Evolutionary conservation across 2,888 invertebrate genomes (phyloP).

Genomic region (Prosapia bicincta): DNA sequence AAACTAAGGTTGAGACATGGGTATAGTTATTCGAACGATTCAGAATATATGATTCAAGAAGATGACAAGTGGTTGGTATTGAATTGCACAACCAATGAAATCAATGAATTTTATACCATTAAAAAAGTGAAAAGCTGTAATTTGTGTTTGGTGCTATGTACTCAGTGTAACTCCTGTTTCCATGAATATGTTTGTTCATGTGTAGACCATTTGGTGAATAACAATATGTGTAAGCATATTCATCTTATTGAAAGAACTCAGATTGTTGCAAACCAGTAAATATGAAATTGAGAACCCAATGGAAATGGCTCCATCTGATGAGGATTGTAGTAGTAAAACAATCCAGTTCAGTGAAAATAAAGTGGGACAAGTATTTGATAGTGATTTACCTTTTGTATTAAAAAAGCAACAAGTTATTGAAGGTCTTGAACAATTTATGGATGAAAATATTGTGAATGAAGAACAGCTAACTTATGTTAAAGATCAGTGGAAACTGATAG

Average conservation of each 20-base stretch:
- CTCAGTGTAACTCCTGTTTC: conserved; percentile 4
- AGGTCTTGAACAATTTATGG: too few species aligned
- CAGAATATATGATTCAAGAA: not conserved
- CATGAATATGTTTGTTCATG: conserved; percentile 11
- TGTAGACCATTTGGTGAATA: conserved; percentile 6
- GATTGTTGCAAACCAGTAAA: not conserved
- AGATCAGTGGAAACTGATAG: too few species aligned
- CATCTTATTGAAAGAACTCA: not conserved
- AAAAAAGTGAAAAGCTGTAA: not conserved
- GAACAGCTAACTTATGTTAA: too few species aligned
- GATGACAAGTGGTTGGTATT: not conserved
- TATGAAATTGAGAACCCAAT: not conserved
- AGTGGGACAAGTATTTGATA: too few species aligned
- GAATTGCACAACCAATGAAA: not conserved
- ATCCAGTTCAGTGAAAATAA: too few species aligned
- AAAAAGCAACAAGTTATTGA: too few species aligned
- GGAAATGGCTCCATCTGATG: not conserved
- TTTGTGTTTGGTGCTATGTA: not conserved
- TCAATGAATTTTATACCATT: not conserved
- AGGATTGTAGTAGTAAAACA: too few species aligned
- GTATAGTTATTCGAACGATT: not conserved
- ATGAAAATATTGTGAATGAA: too few species aligned
- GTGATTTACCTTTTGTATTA: too few species aligned
- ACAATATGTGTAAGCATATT: conserved; percentile 17
- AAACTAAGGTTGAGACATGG: not conserved